phyloP scores from a whole-genome alignment of 2,797 vertebrate species.

The Anomalospiza imberbis region DNA sequence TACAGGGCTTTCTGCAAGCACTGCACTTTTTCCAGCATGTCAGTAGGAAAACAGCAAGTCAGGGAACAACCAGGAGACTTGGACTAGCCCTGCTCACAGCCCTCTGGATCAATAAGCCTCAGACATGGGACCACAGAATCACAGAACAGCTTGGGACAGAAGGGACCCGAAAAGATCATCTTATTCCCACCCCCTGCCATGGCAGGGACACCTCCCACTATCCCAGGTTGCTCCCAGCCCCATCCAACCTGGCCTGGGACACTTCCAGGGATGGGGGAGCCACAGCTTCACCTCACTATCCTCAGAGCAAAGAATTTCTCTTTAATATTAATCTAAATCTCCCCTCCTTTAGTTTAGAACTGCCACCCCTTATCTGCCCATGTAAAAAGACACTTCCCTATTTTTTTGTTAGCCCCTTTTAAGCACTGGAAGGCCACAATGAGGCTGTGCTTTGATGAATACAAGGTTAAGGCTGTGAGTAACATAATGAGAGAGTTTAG shows the following conservation, averaged over 20 bases:
- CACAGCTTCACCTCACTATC: not conserved
- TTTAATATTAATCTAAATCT: not conserved
- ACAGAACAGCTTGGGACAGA: not conserved
- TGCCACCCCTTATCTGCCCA: not conserved
- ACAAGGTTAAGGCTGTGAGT: not conserved
- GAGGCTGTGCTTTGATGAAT: not conserved
- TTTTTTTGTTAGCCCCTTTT: not conserved
- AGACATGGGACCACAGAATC: accelerated
- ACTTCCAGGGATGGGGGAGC: not conserved
- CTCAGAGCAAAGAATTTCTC: not conserved
- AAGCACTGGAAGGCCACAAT: not conserved
- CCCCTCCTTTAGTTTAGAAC: not conserved
- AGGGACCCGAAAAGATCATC: not conserved
- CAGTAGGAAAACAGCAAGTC: not conserved
- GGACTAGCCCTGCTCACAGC: not conserved
- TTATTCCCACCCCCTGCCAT: not conserved
- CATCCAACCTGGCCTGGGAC: accelerated
- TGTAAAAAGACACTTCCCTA: not conserved
- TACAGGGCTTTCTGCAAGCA: constrained; percentile 44
- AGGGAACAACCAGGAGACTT: not conserved
- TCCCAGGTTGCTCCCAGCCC: not conserved
- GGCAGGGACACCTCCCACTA: not conserved
- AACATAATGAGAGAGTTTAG: not conserved
- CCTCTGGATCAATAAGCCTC: not conserved
- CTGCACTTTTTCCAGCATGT: not conserved